phyloP scores from a whole-genome alignment of 2,888 invertebrate species.

The Stramonita haemastoma region DNA sequence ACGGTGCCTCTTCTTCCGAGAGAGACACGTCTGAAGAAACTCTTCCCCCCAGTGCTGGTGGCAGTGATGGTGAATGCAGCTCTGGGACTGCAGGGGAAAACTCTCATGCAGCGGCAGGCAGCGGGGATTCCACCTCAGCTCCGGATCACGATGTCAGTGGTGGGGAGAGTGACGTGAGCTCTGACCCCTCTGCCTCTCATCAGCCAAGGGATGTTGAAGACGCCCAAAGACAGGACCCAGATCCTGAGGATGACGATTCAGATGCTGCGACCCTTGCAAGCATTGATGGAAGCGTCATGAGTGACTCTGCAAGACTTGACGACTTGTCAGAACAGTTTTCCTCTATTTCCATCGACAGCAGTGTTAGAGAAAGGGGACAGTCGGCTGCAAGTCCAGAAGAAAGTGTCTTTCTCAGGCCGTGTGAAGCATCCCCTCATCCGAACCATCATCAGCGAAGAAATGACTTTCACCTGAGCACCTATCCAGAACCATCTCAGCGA shows the following conservation, averaged over 20 bases:
- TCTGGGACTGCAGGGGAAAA: too few relatives aligned
- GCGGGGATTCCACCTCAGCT: too few relatives aligned
- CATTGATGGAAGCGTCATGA: not conserved
- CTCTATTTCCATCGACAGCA: not conserved
- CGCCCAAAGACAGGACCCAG: not conserved
- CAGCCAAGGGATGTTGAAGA: not conserved
- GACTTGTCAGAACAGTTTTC: not conserved
- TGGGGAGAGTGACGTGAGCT: not conserved
- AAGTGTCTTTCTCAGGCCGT: not conserved
- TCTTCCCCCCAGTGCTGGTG: too few relatives aligned
- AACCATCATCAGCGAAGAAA: too few relatives aligned
- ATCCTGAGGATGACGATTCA: not conserved
- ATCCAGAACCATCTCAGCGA: too few relatives aligned
- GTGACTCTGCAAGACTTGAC: not conserved
- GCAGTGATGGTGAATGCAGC: too few relatives aligned
- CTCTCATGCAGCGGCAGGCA: too few relatives aligned
- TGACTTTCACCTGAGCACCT: too few relatives aligned
- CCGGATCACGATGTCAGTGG: not conserved
- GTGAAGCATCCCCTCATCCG: not conserved
- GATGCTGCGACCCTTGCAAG: not conserved
- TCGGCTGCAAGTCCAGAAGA: not conserved
- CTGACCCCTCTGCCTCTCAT: not conserved
- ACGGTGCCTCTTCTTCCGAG: too few relatives aligned
- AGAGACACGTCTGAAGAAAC: too few relatives aligned
- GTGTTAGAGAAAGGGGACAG: not conserved